A percentile compares a stretch with the other conserved stretches of the same genome.
These are phyloP conservation scores for Euplexia lucipara DNA, from an alignment of 2,888 invertebrate species.

Conservation along the genomic window DNA sequence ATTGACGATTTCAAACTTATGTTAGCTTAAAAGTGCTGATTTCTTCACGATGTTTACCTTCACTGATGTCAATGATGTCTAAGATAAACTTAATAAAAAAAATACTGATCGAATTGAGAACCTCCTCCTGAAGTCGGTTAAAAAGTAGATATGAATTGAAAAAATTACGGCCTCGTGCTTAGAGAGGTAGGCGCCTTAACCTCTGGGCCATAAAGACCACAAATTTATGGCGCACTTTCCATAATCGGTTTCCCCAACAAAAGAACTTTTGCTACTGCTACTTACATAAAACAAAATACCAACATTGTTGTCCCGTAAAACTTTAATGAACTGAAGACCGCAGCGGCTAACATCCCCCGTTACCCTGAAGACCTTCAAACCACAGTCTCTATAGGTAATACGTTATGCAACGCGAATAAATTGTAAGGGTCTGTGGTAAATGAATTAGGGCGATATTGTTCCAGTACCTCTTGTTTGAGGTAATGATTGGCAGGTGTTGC, in stretches of 20 bases:
- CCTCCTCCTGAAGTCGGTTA: no score
- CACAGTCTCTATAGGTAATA: slow-evolving; percentile 35
- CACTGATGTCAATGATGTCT: no score
- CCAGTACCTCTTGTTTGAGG: slow-evolving; percentile 17
- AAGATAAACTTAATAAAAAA: no score
- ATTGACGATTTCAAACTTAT: no score
- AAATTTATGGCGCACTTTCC: no score
- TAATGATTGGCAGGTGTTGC: slow-evolving; percentile 20
- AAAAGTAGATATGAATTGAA: no score
- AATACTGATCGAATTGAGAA: no score
- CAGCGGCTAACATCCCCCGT: slow-evolving; percentile 13
- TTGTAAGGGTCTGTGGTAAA: slow-evolving; percentile 31
- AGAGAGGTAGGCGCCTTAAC: no score
- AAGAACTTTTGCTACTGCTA: not conserved
- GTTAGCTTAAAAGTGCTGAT: no score
- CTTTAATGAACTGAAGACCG: slow-evolving; percentile 39
- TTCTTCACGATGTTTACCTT: no score
- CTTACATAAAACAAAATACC: slow-evolving; percentile 7
- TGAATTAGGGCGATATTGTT: slow-evolving; percentile 38
- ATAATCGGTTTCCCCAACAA: not conserved
- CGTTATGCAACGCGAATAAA: slow-evolving; percentile 43
- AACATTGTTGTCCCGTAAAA: slow-evolving; percentile 9
- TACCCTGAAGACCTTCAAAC: slow-evolving; percentile 36
- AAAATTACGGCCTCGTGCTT: no score
- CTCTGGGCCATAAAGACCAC: no score